Evolutionary conservation across 1,140 invertebrate species (phyloP).

Genomic region (Drosophila nikananu): DNA sequence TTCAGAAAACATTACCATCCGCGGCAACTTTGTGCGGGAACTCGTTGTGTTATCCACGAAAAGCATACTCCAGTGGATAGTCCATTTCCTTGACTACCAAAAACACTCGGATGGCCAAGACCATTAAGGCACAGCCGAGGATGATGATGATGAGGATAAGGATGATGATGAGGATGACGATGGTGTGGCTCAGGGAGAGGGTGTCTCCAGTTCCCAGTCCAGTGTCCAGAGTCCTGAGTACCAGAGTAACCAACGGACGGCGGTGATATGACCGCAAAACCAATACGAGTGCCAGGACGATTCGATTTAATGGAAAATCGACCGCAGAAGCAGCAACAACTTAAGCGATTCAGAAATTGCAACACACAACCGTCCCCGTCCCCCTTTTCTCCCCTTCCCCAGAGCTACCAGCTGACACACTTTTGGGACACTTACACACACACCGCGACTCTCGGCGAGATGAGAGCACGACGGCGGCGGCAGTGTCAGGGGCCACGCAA

Average conservation of each 20-base stretch:
- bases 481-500: conserved; percentile 56
- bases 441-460: conserved; percentile 3
- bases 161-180: conserved; percentile 20
- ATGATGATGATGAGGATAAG: conserved; percentile 12
- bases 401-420: conserved; percentile 11
- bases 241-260: conserved; percentile 27
- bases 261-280: conserved; percentile 64
- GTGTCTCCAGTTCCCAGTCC: no score
- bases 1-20: conserved; percentile 6
- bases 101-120: conserved; percentile 34
- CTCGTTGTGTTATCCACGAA: conserved; percentile 6
- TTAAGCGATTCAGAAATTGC: conserved; percentile 74
- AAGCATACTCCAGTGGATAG: conserved; percentile 7
- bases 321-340: conserved; percentile 76
- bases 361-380: conserved; percentile 21
- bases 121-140: conserved; percentile 21
- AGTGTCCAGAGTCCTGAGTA: background rate
- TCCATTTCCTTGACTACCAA: conserved; percentile 44
- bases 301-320: conserved; percentile 80
- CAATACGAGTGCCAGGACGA: conserved; percentile 65
- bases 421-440: conserved; percentile 34
- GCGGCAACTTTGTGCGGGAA: conserved; percentile 20
- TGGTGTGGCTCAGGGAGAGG: background rate
- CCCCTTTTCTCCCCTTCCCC: background rate
- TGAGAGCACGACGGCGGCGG: conserved; percentile 8